Percentiles rank a stretch among this genome's conserved stretches.
Evolutionary conservation across 2,797 vertebrate genomes (phyloP).

Genomic region (Pyrocephalus nanus): DNA sequence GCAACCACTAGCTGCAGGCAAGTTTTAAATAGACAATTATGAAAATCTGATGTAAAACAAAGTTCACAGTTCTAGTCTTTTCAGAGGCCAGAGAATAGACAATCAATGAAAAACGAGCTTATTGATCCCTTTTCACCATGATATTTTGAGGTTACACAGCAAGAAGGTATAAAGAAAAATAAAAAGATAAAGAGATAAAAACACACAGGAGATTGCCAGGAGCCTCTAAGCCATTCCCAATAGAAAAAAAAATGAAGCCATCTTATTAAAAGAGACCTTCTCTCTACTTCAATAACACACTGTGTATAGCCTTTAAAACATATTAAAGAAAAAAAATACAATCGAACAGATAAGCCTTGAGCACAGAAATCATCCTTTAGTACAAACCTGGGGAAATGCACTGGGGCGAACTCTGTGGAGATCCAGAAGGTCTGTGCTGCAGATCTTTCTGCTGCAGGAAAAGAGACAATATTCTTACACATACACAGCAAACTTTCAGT

Average conservation of each 20-base stretch:
- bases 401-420: slow-evolving; percentile 66
- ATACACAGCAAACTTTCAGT: background rate
- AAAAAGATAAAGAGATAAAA: slow-evolving; percentile 57
- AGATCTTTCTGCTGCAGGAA: slow-evolving; percentile 68
- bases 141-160: slow-evolving; percentile 65
- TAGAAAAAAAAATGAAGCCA: slow-evolving; percentile 45
- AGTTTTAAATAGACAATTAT: slow-evolving; percentile 73
- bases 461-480: slow-evolving; percentile 50
- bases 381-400: slow-evolving; percentile 71
- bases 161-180: slow-evolving; percentile 42
- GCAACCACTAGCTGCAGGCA: slow-evolving; percentile 52
- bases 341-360: slow-evolving; percentile 52
- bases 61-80: slow-evolving; percentile 71
- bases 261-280: slow-evolving; percentile 63
- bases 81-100: slow-evolving; percentile 65
- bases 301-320: slow-evolving; percentile 66
- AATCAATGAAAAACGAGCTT: slow-evolving; percentile 69
- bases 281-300: slow-evolving; percentile 68
- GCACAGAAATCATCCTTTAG: slow-evolving; percentile 61
- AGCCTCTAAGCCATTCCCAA: slow-evolving; percentile 41
- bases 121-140: slow-evolving; percentile 70
- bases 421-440: slow-evolving; percentile 57
- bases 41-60: slow-evolving; percentile 66
- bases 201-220: slow-evolving; percentile 45
- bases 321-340: slow-evolving; percentile 67